These are phyloP conservation scores for Macaca nemestrina DNA, from an alignment of 2,113 vertebrate species.

Conservation along the genomic window DNA sequence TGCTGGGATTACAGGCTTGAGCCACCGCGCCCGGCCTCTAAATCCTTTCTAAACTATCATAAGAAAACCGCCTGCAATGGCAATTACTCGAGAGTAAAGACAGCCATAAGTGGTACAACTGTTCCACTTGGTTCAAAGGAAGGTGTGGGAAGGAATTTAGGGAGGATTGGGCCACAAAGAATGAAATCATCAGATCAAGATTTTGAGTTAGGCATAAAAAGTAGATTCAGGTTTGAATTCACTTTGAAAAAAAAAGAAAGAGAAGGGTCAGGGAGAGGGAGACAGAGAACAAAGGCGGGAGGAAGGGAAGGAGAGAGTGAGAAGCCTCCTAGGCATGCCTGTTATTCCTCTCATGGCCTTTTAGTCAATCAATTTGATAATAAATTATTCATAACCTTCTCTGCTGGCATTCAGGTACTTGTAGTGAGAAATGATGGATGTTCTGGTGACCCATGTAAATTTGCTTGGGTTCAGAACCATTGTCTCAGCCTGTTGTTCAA, in stretches of 20 bases:
- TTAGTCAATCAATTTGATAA: constrained; percentile 49
- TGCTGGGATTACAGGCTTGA: too few species aligned
- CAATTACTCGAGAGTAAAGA: not conserved
- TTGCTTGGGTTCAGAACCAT: constrained; percentile 46
- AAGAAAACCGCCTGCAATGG: not conserved
- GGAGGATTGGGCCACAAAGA: not conserved
- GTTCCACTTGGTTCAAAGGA: not conserved
- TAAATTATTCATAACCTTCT: constrained; percentile 55
- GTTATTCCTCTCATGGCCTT: constrained; percentile 27
- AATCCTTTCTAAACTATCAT: not conserved
- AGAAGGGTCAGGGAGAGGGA: not conserved
- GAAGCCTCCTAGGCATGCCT: not conserved
- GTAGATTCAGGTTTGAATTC: not conserved
- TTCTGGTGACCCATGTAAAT: constrained; percentile 33
- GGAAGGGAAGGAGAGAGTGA: not conserved
- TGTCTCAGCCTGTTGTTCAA: constrained; percentile 23
- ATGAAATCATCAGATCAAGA: not conserved
- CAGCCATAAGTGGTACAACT: not conserved
- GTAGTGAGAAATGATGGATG: constrained; percentile 43
- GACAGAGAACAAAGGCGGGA: not conserved
- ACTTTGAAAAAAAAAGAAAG: not conserved
- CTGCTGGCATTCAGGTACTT: not conserved
- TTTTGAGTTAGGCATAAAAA: not conserved
- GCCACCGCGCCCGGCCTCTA: not conserved
- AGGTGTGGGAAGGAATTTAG: not conserved